A percentile compares a stretch with the other conserved stretches of the same genome.
Evolutionary conservation across 2,888 invertebrate species (phyloP).

Genomic region (Lasius fuliginosus): DNA sequence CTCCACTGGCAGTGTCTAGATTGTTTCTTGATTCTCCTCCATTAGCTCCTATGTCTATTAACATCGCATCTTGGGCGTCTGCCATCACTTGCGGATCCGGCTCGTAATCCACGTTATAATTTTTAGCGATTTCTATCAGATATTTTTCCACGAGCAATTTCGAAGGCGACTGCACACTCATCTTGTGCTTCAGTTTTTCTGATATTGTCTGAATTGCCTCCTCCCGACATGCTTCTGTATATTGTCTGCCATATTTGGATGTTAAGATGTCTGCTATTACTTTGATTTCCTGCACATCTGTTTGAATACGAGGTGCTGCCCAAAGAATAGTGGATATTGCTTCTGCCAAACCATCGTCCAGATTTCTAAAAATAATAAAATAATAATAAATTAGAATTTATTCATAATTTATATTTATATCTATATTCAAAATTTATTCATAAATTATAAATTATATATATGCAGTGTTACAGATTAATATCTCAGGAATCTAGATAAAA

Average conservation of each 20-base stretch:
- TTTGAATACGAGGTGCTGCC: conserved; percentile 97
- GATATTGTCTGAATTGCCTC: conserved; percentile 94
- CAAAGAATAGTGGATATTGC: conserved; percentile 98
- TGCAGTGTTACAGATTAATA: background rate
- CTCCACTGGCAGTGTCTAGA: conserved; percentile 87
- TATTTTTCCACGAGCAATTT: conserved; percentile 97
- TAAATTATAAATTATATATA: background rate
- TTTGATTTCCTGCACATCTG: conserved; percentile 92
- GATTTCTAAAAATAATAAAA: conserved; percentile 86
- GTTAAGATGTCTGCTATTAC: conserved; percentile 95
- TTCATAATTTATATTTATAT: background rate
- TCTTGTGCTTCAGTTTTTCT: conserved; percentile 96
- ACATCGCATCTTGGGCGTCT: conserved; percentile 88
- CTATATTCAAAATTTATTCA: background rate
- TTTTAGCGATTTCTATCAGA: conserved; percentile 98
- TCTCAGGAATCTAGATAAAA: background rate
- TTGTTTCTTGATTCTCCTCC: conserved; percentile 87
- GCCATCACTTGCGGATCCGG: conserved; percentile 97
- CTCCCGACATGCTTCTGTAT: conserved; percentile 95
- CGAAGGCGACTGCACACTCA: conserved; percentile 97
- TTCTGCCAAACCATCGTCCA: conserved; percentile 98
- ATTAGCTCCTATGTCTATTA: conserved; percentile 82
- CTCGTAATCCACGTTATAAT: conserved; percentile 97
- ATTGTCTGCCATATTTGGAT: conserved; percentile 97
- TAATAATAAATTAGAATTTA: background rate